Evolutionary conservation across 2,888 invertebrate genomes (phyloP).

Genomic region (Nematopogon swammerdamellus): DNA sequence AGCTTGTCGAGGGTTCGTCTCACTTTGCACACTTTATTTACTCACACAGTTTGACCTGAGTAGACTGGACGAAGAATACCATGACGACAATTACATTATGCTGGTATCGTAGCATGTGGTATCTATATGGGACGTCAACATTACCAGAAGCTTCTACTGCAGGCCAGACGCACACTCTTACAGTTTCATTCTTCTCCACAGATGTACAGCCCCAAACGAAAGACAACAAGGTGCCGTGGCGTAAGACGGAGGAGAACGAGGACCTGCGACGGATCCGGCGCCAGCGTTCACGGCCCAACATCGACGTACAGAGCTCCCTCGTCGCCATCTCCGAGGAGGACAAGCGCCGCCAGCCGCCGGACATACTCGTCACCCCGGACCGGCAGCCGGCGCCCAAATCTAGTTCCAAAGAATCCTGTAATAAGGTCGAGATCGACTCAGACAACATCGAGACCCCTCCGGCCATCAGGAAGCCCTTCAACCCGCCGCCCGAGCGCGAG

Average conservation of each 20-base stretch:
- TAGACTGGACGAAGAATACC: too few species aligned
- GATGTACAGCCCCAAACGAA: constrained; percentile 70
- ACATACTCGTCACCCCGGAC: constrained; percentile 34
- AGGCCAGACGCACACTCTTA: too few species aligned
- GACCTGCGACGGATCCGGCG: constrained; percentile 58
- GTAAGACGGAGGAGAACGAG: constrained; percentile 69
- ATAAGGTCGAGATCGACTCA: constrained; percentile 81
- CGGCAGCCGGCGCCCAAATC: constrained; percentile 14
- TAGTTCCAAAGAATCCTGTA: constrained; percentile 23
- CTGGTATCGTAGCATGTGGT: too few species aligned
- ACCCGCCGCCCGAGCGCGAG: constrained; percentile 60
- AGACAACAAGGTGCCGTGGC: constrained; percentile 75
- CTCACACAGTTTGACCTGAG: too few species aligned
- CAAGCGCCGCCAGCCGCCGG: constrained; percentile 47
- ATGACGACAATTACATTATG: too few species aligned
- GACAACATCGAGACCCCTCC: constrained; percentile 91
- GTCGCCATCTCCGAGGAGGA: constrained; percentile 64
- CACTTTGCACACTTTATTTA: too few species aligned
- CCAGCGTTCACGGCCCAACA: constrained; percentile 53
- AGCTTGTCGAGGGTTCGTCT: constrained; percentile 75
- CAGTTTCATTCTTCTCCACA: too few species aligned
- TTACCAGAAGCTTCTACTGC: too few species aligned
- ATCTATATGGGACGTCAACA: too few species aligned
- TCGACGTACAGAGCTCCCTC: constrained; percentile 35
- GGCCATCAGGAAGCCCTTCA: constrained; percentile 67